Evolutionary conservation across 2,113 vertebrate species (phyloP).

Genomic region (Microtus pennsylvanicus): DNA sequence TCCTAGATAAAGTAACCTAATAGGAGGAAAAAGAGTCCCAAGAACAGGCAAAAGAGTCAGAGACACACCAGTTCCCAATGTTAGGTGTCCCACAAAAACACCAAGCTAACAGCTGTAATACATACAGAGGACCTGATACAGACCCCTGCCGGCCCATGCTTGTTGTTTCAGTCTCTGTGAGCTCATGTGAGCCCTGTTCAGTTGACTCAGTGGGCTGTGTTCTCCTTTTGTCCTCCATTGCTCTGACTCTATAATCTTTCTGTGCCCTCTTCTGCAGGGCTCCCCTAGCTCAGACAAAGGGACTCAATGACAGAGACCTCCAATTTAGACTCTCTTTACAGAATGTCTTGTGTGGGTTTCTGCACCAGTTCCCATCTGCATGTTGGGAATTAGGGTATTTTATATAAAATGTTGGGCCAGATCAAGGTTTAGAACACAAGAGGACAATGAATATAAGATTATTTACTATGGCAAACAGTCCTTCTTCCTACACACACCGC

Average conservation of each 20-base stretch:
- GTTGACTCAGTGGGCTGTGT: neutral
- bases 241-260: neutral
- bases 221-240: neutral
- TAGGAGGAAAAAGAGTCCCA: neutral
- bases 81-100: neutral
- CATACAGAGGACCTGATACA: neutral
- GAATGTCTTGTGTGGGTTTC: neutral
- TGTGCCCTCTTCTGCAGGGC: neutral
- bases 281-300: neutral
- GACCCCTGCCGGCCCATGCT: neutral
- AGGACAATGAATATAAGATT: neutral
- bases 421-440: neutral
- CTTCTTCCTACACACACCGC: neutral
- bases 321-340: neutral
- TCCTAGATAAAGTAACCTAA: neutral
- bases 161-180: neutral
- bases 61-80: too few relatives aligned
- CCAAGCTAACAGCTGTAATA: neutral
- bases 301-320: neutral
- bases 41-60: neutral
- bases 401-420: neutral
- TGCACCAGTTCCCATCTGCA: neutral
- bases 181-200: neutral
- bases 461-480: neutral
- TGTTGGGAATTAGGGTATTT: neutral